A percentile compares a stretch with the other conserved stretches of the same genome.
Evolutionary conservation across 2,888 invertebrate species (phyloP).

Genomic region (Hedychridium roseum): DNA sequence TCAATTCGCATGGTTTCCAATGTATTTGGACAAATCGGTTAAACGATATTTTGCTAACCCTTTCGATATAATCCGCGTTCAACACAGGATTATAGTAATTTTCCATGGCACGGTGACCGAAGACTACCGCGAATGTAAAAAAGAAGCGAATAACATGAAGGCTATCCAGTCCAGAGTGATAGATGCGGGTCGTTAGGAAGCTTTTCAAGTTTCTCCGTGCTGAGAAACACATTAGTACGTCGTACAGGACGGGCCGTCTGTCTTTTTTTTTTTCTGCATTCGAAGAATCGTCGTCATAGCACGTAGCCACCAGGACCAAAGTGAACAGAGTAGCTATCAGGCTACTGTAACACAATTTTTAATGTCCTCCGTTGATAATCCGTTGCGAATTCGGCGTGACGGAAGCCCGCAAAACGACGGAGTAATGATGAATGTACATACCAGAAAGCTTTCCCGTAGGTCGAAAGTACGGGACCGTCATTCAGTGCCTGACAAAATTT

Average conservation of each 20-base stretch:
- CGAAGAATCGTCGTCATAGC: conserved; percentile 28
- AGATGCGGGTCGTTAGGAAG: conserved; percentile 30
- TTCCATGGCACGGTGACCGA: conserved; percentile 44
- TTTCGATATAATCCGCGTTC: conserved; percentile 36
- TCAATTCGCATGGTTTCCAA: background rate
- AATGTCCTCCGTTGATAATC: too few species aligned
- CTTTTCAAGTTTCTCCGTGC: conserved; percentile 41
- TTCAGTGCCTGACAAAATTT: conserved; percentile 36
- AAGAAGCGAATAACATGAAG: conserved; percentile 45
- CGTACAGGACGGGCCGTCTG: conserved; percentile 4
- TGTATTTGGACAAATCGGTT: background rate
- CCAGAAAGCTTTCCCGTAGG: conserved; percentile 37
- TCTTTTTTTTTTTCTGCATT: conserved; percentile 4
- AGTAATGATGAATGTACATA: conserved; percentile 19
- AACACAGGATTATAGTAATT: conserved; percentile 32
- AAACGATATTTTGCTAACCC: conserved; percentile 19
- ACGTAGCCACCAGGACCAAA: conserved; percentile 29
- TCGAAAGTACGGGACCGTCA: conserved; percentile 33
- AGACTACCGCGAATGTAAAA: conserved; percentile 31
- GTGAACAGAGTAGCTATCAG: conserved; percentile 21
- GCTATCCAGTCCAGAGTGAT: conserved; percentile 44
- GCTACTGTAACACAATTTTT: conserved; percentile 18
- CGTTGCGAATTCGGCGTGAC: too few species aligned
- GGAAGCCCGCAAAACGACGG: too few species aligned
- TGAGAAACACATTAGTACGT: conserved; percentile 48